Conservation (phyloP, 2,888 invertebrate genomes). For the Dorcus hopei region DNA sequence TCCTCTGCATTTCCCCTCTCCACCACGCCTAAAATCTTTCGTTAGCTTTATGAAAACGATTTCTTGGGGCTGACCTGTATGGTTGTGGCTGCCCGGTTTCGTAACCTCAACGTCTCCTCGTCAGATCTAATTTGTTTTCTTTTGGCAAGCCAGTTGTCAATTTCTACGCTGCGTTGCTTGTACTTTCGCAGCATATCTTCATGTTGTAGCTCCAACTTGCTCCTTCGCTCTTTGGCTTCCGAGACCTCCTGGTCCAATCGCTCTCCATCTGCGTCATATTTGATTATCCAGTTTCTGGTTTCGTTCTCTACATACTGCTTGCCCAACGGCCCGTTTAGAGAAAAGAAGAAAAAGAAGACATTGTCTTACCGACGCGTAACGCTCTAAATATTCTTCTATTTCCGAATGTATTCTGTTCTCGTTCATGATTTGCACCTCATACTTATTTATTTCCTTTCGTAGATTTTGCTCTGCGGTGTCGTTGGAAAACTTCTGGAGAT, state of each 20-base stretch:
- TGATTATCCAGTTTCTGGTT: conserved; percentile 39
- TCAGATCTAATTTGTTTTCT: conserved; percentile 25
- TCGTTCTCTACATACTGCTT: conserved; percentile 33
- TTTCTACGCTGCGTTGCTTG: conserved; percentile 28
- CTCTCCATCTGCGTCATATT: conserved; percentile 39
- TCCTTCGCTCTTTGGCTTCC: conserved; percentile 29
- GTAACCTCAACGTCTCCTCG: conserved; percentile 5
- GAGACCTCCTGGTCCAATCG: conserved; percentile 31
- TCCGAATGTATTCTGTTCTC: conserved; percentile 30
- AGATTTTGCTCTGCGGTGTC: background rate
- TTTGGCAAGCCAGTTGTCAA: conserved; percentile 34
- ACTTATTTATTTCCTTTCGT: background rate
- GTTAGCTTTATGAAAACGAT: background rate
- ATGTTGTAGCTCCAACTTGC: conserved; percentile 29
- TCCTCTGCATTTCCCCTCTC: conserved; percentile 36
- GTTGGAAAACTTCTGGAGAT: background rate
- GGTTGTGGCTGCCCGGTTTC: conserved; percentile 29
- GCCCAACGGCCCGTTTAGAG: background rate
- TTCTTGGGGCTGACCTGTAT: conserved; percentile 30
- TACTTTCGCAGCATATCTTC: conserved; percentile 23
- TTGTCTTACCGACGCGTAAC: background rate
- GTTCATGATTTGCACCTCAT: background rate
- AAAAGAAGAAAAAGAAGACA: background rate
- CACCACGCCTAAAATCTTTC: conserved; percentile 35
- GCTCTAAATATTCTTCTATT: conserved; percentile 28